phyloP scores from a whole-genome alignment of 2,888 invertebrate species.

The Sphaerolaimus hirsutus region DNA sequence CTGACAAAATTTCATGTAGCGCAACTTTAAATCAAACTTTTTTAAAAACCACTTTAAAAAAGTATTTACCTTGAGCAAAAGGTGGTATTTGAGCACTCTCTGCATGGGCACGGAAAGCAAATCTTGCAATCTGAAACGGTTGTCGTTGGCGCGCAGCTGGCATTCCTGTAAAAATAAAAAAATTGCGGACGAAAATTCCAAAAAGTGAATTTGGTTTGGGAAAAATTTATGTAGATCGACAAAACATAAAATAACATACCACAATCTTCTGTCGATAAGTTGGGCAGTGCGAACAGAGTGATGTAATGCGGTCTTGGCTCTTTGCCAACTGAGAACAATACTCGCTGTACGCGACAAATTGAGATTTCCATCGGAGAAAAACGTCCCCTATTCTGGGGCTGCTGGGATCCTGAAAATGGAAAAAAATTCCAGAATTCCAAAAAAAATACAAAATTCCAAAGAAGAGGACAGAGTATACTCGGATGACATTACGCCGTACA shows the following conservation, averaged over 20 bases:
- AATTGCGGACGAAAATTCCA: too few species aligned
- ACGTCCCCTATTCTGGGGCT: conserved; percentile 45
- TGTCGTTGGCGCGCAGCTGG: conserved; percentile 54
- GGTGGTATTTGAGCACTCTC: conserved; percentile 81
- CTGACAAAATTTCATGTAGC: too few species aligned
- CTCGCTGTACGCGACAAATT: conserved; percentile 71
- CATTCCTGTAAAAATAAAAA: conserved; percentile 63
- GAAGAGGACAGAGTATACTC: too few species aligned
- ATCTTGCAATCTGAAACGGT: conserved; percentile 75
- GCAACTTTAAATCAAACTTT: neutral
- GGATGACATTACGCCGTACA: too few species aligned
- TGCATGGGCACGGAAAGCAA: conserved; percentile 94
- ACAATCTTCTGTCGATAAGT: conserved; percentile 42
- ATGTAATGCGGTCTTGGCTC: conserved; percentile 62
- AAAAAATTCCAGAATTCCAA: too few species aligned
- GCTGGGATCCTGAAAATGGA: too few species aligned
- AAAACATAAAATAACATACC: conserved; percentile 31
- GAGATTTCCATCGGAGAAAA: conserved; percentile 59
- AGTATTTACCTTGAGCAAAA: conserved; percentile 47
- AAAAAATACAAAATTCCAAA: too few species aligned
- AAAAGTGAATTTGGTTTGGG: too few species aligned
- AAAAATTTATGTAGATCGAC: too few species aligned
- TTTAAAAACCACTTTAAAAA: neutral
- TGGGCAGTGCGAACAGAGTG: conserved; percentile 43
- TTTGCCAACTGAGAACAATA: conserved; percentile 77